Conservation (phyloP, 1,140 invertebrate genomes). For the Lepidostoma basale region DNA sequence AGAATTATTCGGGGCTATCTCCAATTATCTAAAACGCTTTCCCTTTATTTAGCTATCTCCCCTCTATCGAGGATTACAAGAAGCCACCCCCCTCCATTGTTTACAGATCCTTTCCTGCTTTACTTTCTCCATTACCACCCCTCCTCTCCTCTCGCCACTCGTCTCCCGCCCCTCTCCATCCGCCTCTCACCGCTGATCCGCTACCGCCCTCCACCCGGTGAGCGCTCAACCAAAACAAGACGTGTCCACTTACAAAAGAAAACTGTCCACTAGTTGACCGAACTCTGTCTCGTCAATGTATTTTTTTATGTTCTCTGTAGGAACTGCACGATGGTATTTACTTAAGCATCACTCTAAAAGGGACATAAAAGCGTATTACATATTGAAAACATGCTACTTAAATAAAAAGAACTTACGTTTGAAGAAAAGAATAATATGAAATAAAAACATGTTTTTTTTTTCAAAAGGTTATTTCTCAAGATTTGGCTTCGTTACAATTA, state of each 20-base stretch:
- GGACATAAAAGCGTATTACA: too few relatives aligned
- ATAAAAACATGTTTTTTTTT: too few relatives aligned
- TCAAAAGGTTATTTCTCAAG: too few relatives aligned
- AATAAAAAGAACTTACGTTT: too few relatives aligned
- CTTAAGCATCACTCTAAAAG: too few relatives aligned
- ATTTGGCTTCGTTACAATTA: too few relatives aligned
- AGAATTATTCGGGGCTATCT: constrained; percentile 12
- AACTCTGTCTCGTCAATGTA: constrained; percentile 4
- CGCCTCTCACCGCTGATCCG: not conserved
- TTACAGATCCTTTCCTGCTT: constrained; percentile 15
- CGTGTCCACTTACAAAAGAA: constrained; percentile 23
- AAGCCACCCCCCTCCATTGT: constrained; percentile 11
- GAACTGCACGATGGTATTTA: too few relatives aligned
- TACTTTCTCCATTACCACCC: constrained; percentile 9
- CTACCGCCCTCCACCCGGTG: not conserved
- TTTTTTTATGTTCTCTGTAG: too few relatives aligned
- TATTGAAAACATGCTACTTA: too few relatives aligned
- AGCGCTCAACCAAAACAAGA: constrained; percentile 20
- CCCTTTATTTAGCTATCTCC: constrained; percentile 32
- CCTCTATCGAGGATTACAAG: not conserved
- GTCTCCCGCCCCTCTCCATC: not conserved
- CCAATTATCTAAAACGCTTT: constrained; percentile 30
- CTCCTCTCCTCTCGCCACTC: constrained; percentile 2
- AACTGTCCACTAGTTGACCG: not conserved
- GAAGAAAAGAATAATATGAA: too few relatives aligned